phyloP scores from a whole-genome alignment of 2,797 vertebrate species.

The Acanthurus tractus region DNA sequence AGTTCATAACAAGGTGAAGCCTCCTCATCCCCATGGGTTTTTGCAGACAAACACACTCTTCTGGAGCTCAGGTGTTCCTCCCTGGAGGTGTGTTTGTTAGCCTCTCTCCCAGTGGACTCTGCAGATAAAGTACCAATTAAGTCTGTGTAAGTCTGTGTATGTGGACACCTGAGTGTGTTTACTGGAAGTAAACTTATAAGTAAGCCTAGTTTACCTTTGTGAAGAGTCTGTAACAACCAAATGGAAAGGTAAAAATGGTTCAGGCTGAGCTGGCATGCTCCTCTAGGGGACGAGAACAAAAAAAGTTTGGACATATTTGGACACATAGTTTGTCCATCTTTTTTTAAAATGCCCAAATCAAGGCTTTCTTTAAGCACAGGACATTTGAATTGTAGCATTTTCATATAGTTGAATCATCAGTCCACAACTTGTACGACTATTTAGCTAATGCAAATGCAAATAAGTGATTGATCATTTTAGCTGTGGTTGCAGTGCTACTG shows the following conservation, averaged over 20 bases:
- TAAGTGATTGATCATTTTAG: no score
- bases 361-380: no score
- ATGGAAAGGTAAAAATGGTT: neutral
- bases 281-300: no score
- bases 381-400: no score
- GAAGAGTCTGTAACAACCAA: neutral
- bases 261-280: neutral
- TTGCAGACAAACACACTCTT: constrained; percentile 73
- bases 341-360: no score
- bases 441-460: neutral
- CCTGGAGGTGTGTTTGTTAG: constrained; percentile 75
- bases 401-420: no score
- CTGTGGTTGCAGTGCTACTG: neutral
- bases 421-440: no score
- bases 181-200: constrained; percentile 10
- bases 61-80: constrained; percentile 68
- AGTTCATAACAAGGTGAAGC: constrained; percentile 22
- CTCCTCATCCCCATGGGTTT: constrained; percentile 48
- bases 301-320: no score
- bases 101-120: constrained; percentile 59
- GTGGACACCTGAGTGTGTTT: constrained; percentile 13
- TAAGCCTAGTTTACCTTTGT: no score
- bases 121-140: constrained; percentile 67
- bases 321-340: no score
- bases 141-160: neutral